phyloP scores from a whole-genome alignment of 2,888 invertebrate genomes.

The Cosmia trapezina region DNA sequence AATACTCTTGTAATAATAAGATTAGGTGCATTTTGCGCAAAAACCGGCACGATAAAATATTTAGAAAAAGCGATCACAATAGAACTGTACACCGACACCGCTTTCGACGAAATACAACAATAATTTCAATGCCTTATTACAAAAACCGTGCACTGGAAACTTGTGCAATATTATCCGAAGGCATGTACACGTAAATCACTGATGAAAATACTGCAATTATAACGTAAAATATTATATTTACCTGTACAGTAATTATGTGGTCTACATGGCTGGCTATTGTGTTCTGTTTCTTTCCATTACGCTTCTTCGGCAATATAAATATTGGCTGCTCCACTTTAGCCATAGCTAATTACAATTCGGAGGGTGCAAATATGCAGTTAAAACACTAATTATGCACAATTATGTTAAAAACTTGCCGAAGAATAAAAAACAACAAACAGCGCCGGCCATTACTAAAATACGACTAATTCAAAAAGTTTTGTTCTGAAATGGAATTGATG shows the following conservation, averaged over 20 bases:
- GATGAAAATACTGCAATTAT: slow-evolving; percentile 13
- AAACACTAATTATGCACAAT: slow-evolving; percentile 24
- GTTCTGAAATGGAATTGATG: too few species aligned
- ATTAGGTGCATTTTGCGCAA: background rate
- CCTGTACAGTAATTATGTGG: slow-evolving; percentile 91
- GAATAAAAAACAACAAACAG: slow-evolving; percentile 60
- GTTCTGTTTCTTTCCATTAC: slow-evolving; percentile 90
- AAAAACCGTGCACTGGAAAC: slow-evolving; percentile 11
- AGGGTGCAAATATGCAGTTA: slow-evolving; percentile 13
- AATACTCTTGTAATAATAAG: background rate
- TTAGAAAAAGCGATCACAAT: background rate
- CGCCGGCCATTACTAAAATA: slow-evolving; percentile 55
- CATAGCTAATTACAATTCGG: slow-evolving; percentile 68
- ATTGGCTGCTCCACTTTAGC: slow-evolving; percentile 88
- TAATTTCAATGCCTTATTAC: background rate
- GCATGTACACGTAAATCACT: slow-evolving; percentile 15
- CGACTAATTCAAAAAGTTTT: slow-evolving; percentile 40
- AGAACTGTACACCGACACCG: background rate
- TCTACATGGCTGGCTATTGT: slow-evolving; percentile 90
- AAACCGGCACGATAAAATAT: background rate
- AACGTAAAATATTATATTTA: slow-evolving; percentile 67
- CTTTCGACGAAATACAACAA: background rate
- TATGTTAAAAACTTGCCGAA: slow-evolving; percentile 37
- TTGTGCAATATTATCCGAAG: background rate
- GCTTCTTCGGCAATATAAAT: slow-evolving; percentile 91